Percentiles rank a stretch among this genome's conserved stretches.
These are phyloP conservation scores for Etheostoma nigrum DNA, from an alignment of 2,797 vertebrate genomes.

Conservation along the genomic window DNA sequence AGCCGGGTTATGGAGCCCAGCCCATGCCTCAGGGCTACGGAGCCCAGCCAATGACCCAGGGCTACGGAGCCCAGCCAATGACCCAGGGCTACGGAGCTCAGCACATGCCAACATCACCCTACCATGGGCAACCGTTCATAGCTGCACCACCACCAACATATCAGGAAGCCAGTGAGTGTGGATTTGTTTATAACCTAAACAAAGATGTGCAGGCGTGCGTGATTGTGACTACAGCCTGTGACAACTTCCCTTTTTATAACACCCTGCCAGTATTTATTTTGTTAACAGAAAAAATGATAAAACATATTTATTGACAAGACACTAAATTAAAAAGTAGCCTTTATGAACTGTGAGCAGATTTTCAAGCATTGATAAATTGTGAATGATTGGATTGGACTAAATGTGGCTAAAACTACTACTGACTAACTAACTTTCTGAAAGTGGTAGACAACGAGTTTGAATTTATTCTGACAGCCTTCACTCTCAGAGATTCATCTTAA, in stretches of 20 bases:
- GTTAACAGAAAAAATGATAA: not conserved
- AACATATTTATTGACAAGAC: not conserved
- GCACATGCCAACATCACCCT: conserved; percentile 56
- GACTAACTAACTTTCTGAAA: too few species aligned
- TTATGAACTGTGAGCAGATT: not conserved
- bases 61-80: conserved; percentile 33
- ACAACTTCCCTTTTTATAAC: not conserved
- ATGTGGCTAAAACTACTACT: too few species aligned
- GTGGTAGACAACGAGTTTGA: not conserved
- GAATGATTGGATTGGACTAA: not conserved
- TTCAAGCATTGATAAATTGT: too few species aligned
- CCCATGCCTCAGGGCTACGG: not conserved
- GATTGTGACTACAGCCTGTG: not conserved
- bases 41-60: conserved; percentile 30
- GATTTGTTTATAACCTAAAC: not conserved
- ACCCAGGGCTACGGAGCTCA: conserved; percentile 61
- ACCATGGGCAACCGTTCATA: conserved; percentile 62
- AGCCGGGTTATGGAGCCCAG: conserved; percentile 61
- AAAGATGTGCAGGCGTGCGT: not conserved
- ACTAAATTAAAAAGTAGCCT: not conserved
- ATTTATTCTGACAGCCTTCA: not conserved
- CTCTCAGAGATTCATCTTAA: not conserved
- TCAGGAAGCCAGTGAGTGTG: conserved; percentile 79
- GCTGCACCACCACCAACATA: conserved; percentile 75
- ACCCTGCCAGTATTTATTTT: not conserved